These are phyloP conservation scores for Strigops habroptila DNA, from an alignment of 2,113 vertebrate genomes.

Conservation along the genomic window DNA sequence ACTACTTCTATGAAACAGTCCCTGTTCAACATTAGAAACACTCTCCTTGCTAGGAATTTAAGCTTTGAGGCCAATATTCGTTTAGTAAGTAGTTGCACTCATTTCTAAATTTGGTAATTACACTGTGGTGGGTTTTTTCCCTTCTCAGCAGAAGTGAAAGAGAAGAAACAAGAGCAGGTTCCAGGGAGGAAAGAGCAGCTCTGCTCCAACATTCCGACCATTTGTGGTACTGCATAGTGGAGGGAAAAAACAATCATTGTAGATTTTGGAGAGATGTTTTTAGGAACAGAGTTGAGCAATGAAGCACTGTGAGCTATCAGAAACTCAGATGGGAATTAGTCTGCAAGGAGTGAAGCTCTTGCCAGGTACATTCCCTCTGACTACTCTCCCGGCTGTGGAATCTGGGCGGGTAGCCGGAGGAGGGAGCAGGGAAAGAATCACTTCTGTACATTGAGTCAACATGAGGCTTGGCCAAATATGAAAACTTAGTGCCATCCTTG, in stretches of 20 bases:
- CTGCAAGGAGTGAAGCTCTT: neutral
- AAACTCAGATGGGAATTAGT: neutral
- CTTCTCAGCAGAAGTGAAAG: neutral
- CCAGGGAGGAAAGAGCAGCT: neutral
- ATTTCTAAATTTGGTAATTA: neutral
- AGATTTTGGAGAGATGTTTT: neutral
- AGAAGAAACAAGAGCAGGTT: neutral
- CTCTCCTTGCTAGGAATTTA: neutral
- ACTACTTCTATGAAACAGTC: neutral
- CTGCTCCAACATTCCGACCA: neutral
- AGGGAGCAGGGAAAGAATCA: neutral
- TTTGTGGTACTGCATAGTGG: neutral
- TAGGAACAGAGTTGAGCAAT: neutral
- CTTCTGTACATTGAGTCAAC: rapidly evolving
- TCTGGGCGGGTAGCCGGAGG: neutral
- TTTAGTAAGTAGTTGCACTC: neutral
- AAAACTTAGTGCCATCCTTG: neutral
- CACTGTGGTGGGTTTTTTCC: neutral
- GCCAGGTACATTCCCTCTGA: neutral
- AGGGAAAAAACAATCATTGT: rapidly evolving
- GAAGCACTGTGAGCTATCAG: neutral
- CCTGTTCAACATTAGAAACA: neutral
- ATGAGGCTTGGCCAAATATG: neutral
- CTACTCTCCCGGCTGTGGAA: neutral
- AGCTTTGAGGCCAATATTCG: neutral